Conservation (phyloP, 2,113 vertebrate genomes). For the Dasyornis broadbenti region DNA sequence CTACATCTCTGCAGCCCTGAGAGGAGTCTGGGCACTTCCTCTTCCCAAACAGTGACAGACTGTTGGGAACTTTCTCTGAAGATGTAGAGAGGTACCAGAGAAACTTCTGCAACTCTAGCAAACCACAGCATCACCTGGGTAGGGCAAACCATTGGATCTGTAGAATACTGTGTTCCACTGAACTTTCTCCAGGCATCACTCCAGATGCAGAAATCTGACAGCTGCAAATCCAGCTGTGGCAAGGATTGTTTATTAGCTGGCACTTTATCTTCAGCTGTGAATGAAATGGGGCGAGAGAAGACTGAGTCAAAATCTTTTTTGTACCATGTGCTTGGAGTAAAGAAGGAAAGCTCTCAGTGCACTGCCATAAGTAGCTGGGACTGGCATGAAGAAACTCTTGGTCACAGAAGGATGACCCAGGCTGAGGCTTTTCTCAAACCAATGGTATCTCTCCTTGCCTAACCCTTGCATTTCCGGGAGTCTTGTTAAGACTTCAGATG, state of each 20-base stretch:
- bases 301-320: not conserved
- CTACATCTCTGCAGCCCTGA: not conserved
- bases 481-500: slow-evolving; percentile 14
- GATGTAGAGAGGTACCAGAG: not conserved
- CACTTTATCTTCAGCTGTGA: not conserved
- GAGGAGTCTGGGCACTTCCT: not conserved
- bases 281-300: not conserved
- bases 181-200: accelerated
- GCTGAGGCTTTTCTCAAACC: not conserved
- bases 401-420: not conserved
- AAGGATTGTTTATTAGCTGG: not conserved
- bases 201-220: not conserved
- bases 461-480: not conserved
- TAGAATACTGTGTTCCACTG: not conserved
- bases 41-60: not conserved
- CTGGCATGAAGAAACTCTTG: not conserved
- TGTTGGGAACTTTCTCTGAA: not conserved
- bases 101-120: not conserved
- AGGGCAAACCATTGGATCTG: not conserved
- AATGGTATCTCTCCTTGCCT: not conserved
- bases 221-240: not conserved
- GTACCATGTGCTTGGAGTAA: not conserved
- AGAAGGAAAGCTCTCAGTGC: not conserved
- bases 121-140: not conserved
- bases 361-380: not conserved